Percentiles rank a stretch among this genome's conserved stretches.
phyloP scores from a whole-genome alignment of 1,140 invertebrate species.

The Drosophila ananassae region DNA sequence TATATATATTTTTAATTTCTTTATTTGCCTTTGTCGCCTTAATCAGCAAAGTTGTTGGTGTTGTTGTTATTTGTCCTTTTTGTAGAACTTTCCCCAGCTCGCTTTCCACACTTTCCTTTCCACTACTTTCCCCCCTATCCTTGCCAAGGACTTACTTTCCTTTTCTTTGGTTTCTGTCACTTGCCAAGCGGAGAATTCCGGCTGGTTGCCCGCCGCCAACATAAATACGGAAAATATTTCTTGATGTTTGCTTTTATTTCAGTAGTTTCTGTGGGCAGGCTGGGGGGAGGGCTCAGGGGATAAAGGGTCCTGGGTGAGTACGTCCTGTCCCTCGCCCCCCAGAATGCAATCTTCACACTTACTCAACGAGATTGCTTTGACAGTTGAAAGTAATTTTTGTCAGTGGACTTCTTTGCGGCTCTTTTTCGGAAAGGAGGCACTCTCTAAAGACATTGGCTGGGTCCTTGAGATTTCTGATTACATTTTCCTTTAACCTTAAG shows the following conservation, averaged over 20 bases:
- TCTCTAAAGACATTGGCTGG: neutral
- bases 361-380: conserved; percentile 30
- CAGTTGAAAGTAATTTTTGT: conserved; percentile 17
- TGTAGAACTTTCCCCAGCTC: conserved; percentile 24
- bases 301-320: conserved; percentile 1
- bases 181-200: conserved; percentile 22
- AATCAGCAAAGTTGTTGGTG: conserved; percentile 40
- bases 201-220: conserved; percentile 32
- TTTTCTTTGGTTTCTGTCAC: conserved; percentile 19
- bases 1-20: conserved; percentile 47
- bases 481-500: neutral
- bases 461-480: conserved; percentile 28
- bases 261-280: conserved; percentile 35
- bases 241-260: conserved; percentile 48
- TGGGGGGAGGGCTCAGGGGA: neutral
- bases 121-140: conserved; percentile 8
- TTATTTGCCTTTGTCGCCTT: conserved; percentile 49
- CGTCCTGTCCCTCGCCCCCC: neutral
- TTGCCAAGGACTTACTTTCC: conserved; percentile 14
- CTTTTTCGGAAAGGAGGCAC: conserved; percentile 16
- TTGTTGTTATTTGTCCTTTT: neutral
- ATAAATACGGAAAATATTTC: conserved; percentile 47
- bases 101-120: conserved; percentile 4
- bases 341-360: conserved; percentile 43
- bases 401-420: conserved; percentile 22